These are phyloP conservation scores for Dioctria rufipes DNA, from an alignment of 2,888 invertebrate species.

Conservation along the genomic window DNA sequence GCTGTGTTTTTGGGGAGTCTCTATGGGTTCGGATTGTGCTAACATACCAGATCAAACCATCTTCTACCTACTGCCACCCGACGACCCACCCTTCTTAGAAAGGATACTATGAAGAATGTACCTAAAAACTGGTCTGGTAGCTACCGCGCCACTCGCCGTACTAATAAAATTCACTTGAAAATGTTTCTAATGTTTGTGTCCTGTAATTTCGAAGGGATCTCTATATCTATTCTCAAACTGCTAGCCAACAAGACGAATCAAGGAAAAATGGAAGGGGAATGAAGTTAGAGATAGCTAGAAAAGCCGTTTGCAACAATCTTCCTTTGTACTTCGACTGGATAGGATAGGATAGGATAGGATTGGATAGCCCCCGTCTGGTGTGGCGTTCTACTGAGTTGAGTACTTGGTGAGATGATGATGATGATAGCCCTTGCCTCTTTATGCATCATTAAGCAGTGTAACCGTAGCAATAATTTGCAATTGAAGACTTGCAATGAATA, in stretches of 20 bases:
- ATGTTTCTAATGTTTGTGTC: conserved; percentile 27
- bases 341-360: too few species aligned
- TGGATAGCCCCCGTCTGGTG: too few species aligned
- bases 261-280: neutral
- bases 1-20: neutral
- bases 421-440: conserved; percentile 30
- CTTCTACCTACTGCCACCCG: neutral
- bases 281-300: neutral
- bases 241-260: neutral
- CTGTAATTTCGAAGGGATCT: neutral
- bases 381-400: too few species aligned
- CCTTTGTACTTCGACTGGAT: neutral
- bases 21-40: neutral
- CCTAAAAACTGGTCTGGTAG: neutral
- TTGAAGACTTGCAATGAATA: conserved; percentile 29
- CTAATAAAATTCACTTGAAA: conserved; percentile 43
- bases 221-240: neutral
- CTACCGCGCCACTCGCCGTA: conserved; percentile 10
- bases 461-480: conserved; percentile 43
- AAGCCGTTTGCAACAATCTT: neutral
- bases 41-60: too few species aligned
- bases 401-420: neutral
- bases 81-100: neutral
- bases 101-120: neutral
- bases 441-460: conserved; percentile 41